phyloP scores from a whole-genome alignment of 2,113 vertebrate genomes.

The Brienomyrus brachyistius region DNA sequence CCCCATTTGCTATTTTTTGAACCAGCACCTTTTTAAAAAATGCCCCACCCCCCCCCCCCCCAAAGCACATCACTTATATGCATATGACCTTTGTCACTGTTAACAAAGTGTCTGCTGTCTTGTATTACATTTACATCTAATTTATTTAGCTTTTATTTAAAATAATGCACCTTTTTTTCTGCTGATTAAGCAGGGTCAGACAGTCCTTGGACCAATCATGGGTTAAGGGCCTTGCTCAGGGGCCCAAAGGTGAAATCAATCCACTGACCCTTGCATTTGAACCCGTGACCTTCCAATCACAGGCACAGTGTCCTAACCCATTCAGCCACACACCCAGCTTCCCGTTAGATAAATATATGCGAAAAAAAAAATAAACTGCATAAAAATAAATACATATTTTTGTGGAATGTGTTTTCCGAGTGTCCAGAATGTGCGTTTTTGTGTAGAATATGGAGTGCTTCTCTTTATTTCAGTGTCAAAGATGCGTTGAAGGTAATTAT shows the following conservation, averaged over 20 bases:
- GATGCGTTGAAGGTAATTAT: background rate
- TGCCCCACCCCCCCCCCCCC: background rate
- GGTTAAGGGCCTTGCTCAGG: background rate
- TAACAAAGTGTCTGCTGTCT: background rate
- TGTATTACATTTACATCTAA: background rate
- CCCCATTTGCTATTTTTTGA: background rate
- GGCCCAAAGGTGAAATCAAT: background rate
- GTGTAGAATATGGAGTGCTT: background rate
- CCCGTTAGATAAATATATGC: background rate
- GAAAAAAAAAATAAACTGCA: background rate
- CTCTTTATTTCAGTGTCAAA: background rate
- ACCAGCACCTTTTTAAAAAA: background rate
- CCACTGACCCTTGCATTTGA: background rate
- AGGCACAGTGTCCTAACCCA: background rate
- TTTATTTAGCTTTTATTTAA: background rate
- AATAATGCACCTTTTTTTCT: background rate
- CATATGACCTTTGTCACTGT: background rate
- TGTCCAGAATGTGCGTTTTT: background rate
- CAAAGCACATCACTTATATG: background rate
- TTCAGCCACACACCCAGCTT: background rate
- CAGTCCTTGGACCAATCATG: background rate
- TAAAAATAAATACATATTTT: background rate
- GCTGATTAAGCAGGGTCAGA: background rate
- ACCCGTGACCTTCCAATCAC: background rate
- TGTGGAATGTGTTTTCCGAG: background rate